Percentiles rank a stretch among this genome's conserved stretches.
These are phyloP conservation scores for Diadophis punctatus DNA, from an alignment of 2,113 vertebrate species.

Conservation along the genomic window DNA sequence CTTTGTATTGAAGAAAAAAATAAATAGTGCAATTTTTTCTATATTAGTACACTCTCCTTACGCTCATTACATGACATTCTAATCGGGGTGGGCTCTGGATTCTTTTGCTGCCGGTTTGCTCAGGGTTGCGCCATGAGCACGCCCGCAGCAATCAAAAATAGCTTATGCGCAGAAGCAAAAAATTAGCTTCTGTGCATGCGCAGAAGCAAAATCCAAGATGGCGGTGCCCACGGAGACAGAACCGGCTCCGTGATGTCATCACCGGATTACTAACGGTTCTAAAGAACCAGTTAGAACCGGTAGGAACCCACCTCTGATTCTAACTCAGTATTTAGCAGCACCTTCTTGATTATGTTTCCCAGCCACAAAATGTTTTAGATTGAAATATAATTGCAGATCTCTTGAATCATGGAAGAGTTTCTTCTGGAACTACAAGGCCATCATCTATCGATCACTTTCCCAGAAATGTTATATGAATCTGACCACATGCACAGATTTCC, in stretches of 20 bases:
- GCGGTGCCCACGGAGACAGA: too few relatives aligned
- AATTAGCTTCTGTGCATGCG: too few relatives aligned
- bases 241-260: too few relatives aligned
- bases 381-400: background rate
- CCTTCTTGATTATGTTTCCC: background rate
- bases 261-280: too few relatives aligned
- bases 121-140: too few relatives aligned
- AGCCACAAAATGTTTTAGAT: background rate
- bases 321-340: background rate
- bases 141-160: too few relatives aligned
- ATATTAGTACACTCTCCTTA: background rate
- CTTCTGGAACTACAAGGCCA: background rate
- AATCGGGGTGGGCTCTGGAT: too few relatives aligned
- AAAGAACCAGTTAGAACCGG: too few relatives aligned
- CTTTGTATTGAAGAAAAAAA: background rate
- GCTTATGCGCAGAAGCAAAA: too few relatives aligned
- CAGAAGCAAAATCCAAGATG: too few relatives aligned
- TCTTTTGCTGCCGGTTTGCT: too few relatives aligned
- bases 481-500: background rate
- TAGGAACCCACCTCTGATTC: too few relatives aligned
- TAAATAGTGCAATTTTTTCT: background rate
- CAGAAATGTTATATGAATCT: background rate
- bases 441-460: background rate
- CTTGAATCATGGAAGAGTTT: background rate
- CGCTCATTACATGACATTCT: background rate